Evolutionary conservation across 2,797 vertebrate genomes (phyloP).

Genomic region (Euthynnus affinis): DNA sequence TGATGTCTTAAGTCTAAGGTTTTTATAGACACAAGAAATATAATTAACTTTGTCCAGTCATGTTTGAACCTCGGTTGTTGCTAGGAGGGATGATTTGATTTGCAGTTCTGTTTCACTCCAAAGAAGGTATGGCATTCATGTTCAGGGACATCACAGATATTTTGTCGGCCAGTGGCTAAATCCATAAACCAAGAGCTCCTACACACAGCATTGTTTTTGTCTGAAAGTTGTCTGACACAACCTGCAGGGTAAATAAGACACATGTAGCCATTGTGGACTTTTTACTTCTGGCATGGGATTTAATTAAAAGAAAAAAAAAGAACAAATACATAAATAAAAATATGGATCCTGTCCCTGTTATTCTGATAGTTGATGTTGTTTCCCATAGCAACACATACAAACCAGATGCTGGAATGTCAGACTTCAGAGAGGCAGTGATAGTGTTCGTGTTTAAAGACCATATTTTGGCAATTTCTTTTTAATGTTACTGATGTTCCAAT

Average conservation of each 20-base stretch:
- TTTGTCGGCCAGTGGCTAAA: not conserved
- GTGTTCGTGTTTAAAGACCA: conserved; percentile 4
- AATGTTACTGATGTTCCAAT: not conserved
- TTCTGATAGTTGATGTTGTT: not conserved
- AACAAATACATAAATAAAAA: not conserved
- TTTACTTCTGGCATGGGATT: not conserved
- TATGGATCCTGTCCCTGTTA: not conserved
- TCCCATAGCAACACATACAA: conserved; percentile 8
- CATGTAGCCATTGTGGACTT: not conserved
- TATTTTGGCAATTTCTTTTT: conserved; percentile 11
- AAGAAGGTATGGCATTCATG: not conserved
- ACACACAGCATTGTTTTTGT: not conserved
- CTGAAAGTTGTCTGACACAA: not conserved
- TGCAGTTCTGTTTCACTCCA: not conserved
- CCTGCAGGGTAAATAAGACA: not conserved
- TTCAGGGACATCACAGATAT: not conserved
- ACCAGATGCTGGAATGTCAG: conserved; percentile 5
- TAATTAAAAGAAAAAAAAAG: not conserved
- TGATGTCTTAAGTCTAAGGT: not conserved
- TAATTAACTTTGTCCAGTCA: not conserved
- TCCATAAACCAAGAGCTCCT: not conserved
- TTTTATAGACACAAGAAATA: conserved; percentile 1
- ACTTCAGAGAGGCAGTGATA: not conserved
- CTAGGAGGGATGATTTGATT: not conserved
- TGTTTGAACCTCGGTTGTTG: too few relatives aligned